Percentiles rank a stretch among this genome's conserved stretches.
Evolutionary conservation across 2,888 invertebrate genomes (phyloP).

Genomic region (Pheosia tremula): DNA sequence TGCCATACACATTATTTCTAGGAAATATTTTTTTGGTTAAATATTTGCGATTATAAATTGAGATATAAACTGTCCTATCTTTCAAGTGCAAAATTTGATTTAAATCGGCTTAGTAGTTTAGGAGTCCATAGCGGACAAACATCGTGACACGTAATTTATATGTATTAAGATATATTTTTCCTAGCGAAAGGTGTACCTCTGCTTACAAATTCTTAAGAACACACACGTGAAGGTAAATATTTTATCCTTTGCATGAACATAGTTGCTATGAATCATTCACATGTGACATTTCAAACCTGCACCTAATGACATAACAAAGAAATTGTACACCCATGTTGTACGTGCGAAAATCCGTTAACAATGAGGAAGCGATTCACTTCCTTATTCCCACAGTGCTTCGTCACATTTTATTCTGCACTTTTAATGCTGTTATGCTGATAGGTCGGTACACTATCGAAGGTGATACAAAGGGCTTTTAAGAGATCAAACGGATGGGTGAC

Average conservation of each 20-base stretch:
- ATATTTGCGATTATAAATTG: too few relatives aligned
- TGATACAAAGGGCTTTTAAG: too few relatives aligned
- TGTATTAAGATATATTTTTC: too few relatives aligned
- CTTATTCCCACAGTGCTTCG: slow-evolving; percentile 1
- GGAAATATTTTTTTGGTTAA: too few relatives aligned
- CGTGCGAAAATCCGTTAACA: background rate
- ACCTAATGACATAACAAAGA: slow-evolving; percentile 1
- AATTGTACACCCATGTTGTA: background rate
- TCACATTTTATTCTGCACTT: background rate
- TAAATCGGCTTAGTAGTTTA: too few relatives aligned
- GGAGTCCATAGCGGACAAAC: too few relatives aligned
- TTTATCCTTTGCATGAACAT: background rate
- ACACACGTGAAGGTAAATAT: background rate
- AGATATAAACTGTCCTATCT: too few relatives aligned
- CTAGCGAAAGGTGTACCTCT: background rate
- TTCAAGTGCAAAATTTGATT: too few relatives aligned
- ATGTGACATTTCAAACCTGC: background rate
- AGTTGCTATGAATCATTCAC: background rate
- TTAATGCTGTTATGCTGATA: background rate
- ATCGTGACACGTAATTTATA: too few relatives aligned
- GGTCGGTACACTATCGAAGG: background rate
- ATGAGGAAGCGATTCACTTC: slow-evolving; percentile 1
- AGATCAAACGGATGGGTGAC: too few relatives aligned
- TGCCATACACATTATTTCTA: too few relatives aligned
- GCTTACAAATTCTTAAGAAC: background rate